phyloP scores from a whole-genome alignment of 2,797 vertebrate genomes.

The Eleutherodactylus coqui region DNA sequence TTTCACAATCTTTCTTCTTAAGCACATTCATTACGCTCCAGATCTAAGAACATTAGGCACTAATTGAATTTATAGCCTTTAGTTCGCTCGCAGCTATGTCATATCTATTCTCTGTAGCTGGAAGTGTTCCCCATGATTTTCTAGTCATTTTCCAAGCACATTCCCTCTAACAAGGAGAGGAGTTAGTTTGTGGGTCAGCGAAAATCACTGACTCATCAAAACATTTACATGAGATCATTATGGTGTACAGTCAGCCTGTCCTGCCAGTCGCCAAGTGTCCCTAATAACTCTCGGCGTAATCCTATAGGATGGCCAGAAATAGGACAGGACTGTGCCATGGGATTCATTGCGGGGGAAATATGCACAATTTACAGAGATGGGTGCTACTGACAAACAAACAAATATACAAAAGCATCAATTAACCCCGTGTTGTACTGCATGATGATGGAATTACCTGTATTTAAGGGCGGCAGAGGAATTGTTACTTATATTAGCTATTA shows the following conservation, averaged over 20 bases:
- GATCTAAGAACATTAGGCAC: conserved; percentile 4
- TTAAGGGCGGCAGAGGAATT: background rate
- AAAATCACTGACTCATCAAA: conserved; percentile 54
- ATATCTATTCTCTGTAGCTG: background rate
- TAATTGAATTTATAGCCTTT: background rate
- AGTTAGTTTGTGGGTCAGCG: conserved; percentile 49
- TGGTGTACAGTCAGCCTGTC: conserved; percentile 42
- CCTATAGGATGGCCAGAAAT: conserved; percentile 55
- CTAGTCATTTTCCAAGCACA: background rate
- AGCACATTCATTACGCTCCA: background rate
- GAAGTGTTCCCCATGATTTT: conserved; percentile 32
- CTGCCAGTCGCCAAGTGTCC: conserved; percentile 53
- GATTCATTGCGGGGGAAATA: conserved; percentile 46
- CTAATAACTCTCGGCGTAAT: conserved; percentile 58
- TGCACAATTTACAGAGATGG: conserved; percentile 31
- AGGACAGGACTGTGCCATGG: conserved; percentile 47
- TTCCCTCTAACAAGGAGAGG: conserved; percentile 33
- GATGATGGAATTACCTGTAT: no score
- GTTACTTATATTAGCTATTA: background rate
- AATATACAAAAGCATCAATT: background rate
- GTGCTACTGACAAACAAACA: background rate
- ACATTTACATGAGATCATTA: conserved; percentile 60
- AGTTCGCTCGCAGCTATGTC: conserved; percentile 23
- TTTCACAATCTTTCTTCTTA: background rate
- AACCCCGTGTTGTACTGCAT: background rate